These are phyloP conservation scores for Litoditis marina DNA, from an alignment of 2,888 invertebrate genomes.

Conservation along the genomic window DNA sequence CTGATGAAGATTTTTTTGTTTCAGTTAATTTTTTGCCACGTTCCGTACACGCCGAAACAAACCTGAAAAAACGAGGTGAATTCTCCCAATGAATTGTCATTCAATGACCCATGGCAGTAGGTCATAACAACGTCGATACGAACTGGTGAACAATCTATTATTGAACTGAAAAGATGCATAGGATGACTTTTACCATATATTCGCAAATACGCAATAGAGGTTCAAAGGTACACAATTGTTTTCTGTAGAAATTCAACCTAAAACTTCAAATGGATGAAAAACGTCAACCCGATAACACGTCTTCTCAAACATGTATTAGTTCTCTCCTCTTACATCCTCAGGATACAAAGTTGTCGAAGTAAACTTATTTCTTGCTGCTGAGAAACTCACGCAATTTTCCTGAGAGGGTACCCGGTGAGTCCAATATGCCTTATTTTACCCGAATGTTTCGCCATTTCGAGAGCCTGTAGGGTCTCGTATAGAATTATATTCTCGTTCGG, in stretches of 20 bases:
- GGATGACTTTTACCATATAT: no score
- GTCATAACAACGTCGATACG: conserved; percentile 74
- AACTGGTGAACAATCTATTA: conserved; percentile 65
- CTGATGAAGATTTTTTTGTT: no score
- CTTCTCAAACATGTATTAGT: no score
- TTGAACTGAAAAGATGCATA: conserved; percentile 35
- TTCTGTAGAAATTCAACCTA: no score
- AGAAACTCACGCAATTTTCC: conserved; percentile 71
- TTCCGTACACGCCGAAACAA: background rate
- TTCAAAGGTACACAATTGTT: no score
- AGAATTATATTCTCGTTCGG: conserved; percentile 74
- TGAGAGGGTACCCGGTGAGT: conserved; percentile 78
- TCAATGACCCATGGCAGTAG: conserved; percentile 77
- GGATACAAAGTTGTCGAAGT: no score
- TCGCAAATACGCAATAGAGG: no score
- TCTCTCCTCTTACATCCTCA: no score
- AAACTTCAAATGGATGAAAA: no score
- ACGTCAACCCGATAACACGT: no score
- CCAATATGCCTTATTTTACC: conserved; percentile 77
- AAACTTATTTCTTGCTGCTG: background rate
- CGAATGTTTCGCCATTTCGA: conserved; percentile 74
- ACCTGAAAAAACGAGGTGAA: conserved; percentile 78
- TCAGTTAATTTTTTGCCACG: no score
- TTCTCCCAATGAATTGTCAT: conserved; percentile 75
- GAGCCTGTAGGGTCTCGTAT: conserved; percentile 77